Conservation (phyloP, 2,888 invertebrate genomes). For the Pedicia rivosa region DNA sequence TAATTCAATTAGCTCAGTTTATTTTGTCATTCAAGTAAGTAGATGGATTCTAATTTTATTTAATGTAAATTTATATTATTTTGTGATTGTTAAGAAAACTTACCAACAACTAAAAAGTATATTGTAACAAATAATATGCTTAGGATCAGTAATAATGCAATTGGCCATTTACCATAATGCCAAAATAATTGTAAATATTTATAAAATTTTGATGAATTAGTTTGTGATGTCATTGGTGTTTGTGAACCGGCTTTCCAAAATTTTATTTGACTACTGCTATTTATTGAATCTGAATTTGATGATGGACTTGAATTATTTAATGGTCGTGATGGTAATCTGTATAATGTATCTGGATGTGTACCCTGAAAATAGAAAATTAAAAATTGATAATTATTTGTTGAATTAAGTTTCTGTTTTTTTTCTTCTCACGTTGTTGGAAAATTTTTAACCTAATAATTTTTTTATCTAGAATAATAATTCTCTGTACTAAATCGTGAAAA, state of each 20-base stretch:
- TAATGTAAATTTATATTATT: too few relatives aligned
- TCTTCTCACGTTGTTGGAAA: too few relatives aligned
- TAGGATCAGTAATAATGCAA: constrained; percentile 9
- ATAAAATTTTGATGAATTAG: not conserved
- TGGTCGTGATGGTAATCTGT: constrained; percentile 1
- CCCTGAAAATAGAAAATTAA: constrained; percentile 3
- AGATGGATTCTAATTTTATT: too few relatives aligned
- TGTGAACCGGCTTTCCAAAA: constrained; percentile 14
- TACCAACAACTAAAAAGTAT: constrained; percentile 12
- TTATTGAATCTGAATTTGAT: constrained; percentile 9
- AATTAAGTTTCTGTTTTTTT: too few relatives aligned
- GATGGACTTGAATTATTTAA: constrained; percentile 1
- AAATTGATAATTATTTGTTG: too few relatives aligned
- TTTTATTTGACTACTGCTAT: constrained; percentile 9
- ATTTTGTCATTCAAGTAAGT: too few relatives aligned
- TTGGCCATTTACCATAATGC: constrained; percentile 12
- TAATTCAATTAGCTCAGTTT: too few relatives aligned
- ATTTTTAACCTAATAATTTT: too few relatives aligned
- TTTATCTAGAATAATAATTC: too few relatives aligned
- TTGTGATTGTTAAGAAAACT: too few relatives aligned
- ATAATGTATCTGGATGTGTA: not conserved
- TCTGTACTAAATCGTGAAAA: too few relatives aligned
- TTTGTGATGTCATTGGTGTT: constrained; percentile 9
- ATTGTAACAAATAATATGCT: constrained; percentile 10
- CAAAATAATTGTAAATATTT: constrained; percentile 8